Evolutionary conservation across 2,113 vertebrate species (phyloP), one percentile per base, ranked within the genome.

Genomic region (Lagopus muta): DNA sequence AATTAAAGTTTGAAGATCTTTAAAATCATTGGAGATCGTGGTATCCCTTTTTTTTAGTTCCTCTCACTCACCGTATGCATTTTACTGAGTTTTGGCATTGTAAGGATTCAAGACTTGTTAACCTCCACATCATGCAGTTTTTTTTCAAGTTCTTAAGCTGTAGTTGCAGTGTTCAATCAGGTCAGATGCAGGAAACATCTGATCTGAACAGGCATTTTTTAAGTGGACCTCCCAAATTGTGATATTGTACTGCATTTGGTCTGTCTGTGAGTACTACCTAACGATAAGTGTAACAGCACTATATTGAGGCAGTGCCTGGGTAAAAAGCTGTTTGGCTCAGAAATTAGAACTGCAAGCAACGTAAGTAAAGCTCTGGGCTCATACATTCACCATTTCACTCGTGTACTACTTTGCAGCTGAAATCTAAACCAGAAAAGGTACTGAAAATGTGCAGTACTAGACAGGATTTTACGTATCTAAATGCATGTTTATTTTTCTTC

Each of bases 401-500:
- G 40, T 47, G 17, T 71, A 83, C 71, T 80, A 34, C 67, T 91
- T 89, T 42, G 21, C 72, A 82, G 52, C 6, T 1, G 36, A 42
- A 81, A 17, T 16, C 34, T 88, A 42, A 90, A 47, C n/a, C 40
- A 74, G 47, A 75, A 77, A 42, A 81, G 8, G 10, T n/a, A 66
- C 45, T 45, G 70, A 54, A 73, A 50, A 66, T 28, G 14, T 48
- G 25, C 93, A 73, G 10, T 19, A 17, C 34, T 40, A 24, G 58
- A 50, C 40, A 47, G 6, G 73, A 22, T 78, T 75, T 88, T 89
- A 20, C 14, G 1, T 89, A 28, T 69, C 82, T 94, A 96, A 96
- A 32, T n/a, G 24, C 3, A 2, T 88, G 9, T 73, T 93, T 92
- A 8, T 85, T 94, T 97, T 95, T 94, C 87, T 97, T 98, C 67